Conservation (phyloP, 2,113 vertebrate species). For the Oreocharis arfaki region DNA sequence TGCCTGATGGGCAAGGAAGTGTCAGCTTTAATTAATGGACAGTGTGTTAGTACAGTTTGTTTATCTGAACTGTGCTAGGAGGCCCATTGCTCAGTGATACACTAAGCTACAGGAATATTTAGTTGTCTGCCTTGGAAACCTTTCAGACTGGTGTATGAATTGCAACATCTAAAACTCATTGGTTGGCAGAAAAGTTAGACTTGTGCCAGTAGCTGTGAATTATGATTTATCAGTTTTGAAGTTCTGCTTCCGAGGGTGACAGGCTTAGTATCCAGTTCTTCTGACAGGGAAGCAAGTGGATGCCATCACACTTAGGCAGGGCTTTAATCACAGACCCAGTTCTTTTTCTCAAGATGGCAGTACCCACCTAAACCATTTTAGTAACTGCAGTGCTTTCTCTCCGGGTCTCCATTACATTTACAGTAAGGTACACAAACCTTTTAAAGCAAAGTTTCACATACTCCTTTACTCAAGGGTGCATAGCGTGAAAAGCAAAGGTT, state of each 20-base stretch:
- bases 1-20: not conserved
- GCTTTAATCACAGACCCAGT: not conserved
- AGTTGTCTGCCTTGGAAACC: not conserved
- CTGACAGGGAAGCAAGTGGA: not conserved
- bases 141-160: not conserved
- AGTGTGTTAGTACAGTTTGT: not conserved
- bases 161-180: not conserved
- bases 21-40: conserved; percentile 24
- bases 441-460: not conserved
- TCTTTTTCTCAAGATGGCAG: not conserved
- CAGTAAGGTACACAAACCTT: not conserved
- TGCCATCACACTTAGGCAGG: fast-evolving
- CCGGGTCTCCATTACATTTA: not conserved
- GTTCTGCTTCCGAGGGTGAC: not conserved
- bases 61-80: not conserved
- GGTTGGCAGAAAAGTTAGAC: not conserved
- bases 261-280: not conserved
- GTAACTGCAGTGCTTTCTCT: not conserved
- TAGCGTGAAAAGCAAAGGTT: not conserved
- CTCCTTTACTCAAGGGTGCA: not conserved
- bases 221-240: not conserved
- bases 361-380: fast-evolving
- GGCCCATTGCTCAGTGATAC: not conserved
- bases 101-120: not conserved
- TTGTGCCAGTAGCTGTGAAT: not conserved